Conservation (phyloP, 1,140 invertebrate genomes). For the Apis florea region DNA sequence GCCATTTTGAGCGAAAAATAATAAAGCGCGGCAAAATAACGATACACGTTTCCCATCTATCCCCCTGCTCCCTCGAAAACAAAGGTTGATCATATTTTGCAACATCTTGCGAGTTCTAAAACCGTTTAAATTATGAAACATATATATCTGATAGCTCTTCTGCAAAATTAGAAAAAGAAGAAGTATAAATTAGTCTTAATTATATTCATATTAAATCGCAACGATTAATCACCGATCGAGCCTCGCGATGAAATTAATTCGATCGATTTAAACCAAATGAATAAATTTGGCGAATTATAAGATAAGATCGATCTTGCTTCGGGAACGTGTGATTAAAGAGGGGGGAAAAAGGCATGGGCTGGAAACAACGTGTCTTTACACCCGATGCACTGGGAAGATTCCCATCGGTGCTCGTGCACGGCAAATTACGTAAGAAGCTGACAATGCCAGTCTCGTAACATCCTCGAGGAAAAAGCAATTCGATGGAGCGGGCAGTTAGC, state of each 20-base stretch:
- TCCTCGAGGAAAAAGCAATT: constrained; percentile 54
- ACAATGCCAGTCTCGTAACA: constrained; percentile 67
- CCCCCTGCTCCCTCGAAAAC: neutral
- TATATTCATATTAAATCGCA: constrained; percentile 22
- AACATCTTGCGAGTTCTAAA: too few species aligned
- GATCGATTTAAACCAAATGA: neutral
- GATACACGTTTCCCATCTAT: neutral
- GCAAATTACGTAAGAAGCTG: constrained; percentile 59
- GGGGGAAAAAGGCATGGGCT: neutral
- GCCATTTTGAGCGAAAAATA: constrained; percentile 70
- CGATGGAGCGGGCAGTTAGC: constrained; percentile 38
- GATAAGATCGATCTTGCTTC: neutral
- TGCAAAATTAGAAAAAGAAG: neutral
- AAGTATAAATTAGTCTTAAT: constrained; percentile 8
- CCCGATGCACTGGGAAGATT: constrained; percentile 61
- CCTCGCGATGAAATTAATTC: constrained; percentile 22
- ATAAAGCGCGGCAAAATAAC: constrained; percentile 47
- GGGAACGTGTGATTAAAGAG: neutral
- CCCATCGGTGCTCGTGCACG: constrained; percentile 61
- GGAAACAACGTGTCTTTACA: constrained; percentile 38
- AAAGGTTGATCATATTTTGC: neutral
- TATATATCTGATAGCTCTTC: neutral
- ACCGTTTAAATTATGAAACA: too few species aligned
- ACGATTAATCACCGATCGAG: constrained; percentile 20
- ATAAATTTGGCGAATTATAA: neutral